Evolutionary conservation across 2,797 vertebrate species (phyloP).

Genomic region (Molossus alvarezi): DNA sequence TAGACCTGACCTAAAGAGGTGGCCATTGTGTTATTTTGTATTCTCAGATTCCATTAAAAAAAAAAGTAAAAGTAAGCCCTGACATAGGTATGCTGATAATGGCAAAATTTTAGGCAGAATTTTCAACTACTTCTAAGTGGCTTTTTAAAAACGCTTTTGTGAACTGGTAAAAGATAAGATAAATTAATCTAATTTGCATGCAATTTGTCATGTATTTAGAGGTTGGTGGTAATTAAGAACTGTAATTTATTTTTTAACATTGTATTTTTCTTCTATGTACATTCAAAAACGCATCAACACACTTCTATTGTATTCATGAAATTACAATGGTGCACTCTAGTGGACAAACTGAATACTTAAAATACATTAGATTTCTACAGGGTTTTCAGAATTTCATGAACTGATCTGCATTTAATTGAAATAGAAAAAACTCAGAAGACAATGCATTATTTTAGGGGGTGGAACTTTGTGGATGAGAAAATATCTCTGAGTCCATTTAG

Average conservation of each 20-base stretch:
- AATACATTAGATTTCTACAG: neutral
- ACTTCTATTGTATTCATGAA: conserved; percentile 51
- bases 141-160: conserved; percentile 80
- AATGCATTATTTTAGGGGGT: neutral
- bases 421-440: conserved; percentile 26
- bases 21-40: conserved; percentile 32
- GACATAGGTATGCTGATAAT: conserved; percentile 33
- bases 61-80: neutral
- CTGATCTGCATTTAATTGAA: conserved; percentile 38
- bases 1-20: neutral
- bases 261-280: conserved; percentile 81
- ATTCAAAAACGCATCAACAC: conserved; percentile 66
- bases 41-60: neutral
- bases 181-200: conserved; percentile 89
- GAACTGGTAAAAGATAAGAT: conserved; percentile 87
- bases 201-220: conserved; percentile 86
- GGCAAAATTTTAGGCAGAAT: conserved; percentile 51
- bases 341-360: conserved; percentile 74
- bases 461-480: neutral
- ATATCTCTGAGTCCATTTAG: neutral
- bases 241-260: conserved; percentile 88
- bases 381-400: neutral
- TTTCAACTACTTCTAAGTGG: conserved; percentile 50
- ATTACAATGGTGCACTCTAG: conserved; percentile 82
- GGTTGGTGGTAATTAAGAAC: conserved; percentile 87